Percentiles rank a stretch among this genome's conserved stretches.
phyloP scores from a whole-genome alignment of 2,888 invertebrate genomes.

The Mimachlamys varia region DNA sequence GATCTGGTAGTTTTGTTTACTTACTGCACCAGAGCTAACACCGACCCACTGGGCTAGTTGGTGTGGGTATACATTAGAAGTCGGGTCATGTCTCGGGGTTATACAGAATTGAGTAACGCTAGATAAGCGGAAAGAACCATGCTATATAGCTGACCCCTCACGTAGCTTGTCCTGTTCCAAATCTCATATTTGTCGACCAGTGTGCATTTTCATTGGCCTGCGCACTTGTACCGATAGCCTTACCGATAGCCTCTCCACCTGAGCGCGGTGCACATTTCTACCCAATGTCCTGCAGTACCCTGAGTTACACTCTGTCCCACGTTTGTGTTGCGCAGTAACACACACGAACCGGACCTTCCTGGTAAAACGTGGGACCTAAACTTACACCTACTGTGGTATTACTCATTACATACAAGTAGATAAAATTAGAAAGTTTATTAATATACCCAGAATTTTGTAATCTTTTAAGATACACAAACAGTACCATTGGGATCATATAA shows the following conservation, averaged over 20 bases:
- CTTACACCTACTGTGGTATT: not conserved
- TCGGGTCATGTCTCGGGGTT: slow-evolving; percentile 47
- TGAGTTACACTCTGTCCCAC: not conserved
- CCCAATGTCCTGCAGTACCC: slow-evolving; percentile 6
- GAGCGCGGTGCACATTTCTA: not conserved
- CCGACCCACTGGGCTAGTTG: not conserved
- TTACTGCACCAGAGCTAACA: slow-evolving; percentile 1
- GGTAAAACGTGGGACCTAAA: not conserved
- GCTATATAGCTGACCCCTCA: slow-evolving; percentile 39
- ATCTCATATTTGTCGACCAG: slow-evolving; percentile 41
- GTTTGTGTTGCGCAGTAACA: slow-evolving; percentile 20
- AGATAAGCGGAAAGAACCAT: slow-evolving; percentile 42
- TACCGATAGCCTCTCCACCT: not conserved
- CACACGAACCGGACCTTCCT: slow-evolving; percentile 27
- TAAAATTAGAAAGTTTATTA: not conserved
- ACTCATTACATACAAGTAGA: not conserved
- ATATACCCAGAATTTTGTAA: not conserved
- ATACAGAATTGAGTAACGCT: slow-evolving; percentile 46
- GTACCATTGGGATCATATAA: no score
- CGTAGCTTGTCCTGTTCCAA: slow-evolving; percentile 36
- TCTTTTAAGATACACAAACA: not conserved
- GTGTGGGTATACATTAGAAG: slow-evolving; percentile 41
- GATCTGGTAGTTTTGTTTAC: not conserved
- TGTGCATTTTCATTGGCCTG: slow-evolving; percentile 3
- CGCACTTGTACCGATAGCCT: slow-evolving; percentile 19